A percentile compares a stretch with the other conserved stretches of the same genome.
Evolutionary conservation across 37 sponge, comb jelly and placozoan species (phyloP).

Genomic region (Beroe forskalii): DNA sequence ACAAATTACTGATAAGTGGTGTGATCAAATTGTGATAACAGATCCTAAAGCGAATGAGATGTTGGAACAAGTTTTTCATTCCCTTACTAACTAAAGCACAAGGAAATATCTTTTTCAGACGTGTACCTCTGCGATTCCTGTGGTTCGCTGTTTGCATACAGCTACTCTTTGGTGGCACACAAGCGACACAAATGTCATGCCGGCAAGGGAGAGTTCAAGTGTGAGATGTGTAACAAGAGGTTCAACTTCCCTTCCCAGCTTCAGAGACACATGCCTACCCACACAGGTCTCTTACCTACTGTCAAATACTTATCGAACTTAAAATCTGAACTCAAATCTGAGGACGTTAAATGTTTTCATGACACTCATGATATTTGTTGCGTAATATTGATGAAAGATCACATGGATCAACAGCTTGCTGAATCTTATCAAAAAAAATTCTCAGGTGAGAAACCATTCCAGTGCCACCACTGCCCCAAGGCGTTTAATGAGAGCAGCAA

Average conservation of each 20-base stretch:
- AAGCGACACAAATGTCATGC: conserved; percentile 64
- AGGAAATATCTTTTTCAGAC: background rate
- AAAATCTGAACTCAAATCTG: too few relatives aligned
- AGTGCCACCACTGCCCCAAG: conserved; percentile 60
- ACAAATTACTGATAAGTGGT: too few relatives aligned
- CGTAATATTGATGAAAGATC: background rate
- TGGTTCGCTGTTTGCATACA: conserved; percentile 53
- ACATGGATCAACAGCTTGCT: too few relatives aligned
- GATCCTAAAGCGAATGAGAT: too few relatives aligned
- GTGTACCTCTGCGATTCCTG: conserved; percentile 56
- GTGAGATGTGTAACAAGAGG: conserved; percentile 56
- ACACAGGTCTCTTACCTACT: too few relatives aligned
- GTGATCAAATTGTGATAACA: too few relatives aligned
- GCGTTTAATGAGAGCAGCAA: conserved; percentile 65
- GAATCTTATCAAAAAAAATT: background rate
- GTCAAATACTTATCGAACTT: too few relatives aligned
- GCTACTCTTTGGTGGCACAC: conserved; percentile 47
- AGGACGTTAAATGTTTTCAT: too few relatives aligned
- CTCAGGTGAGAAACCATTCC: conserved; percentile 62
- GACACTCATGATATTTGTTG: background rate
- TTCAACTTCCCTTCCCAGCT: conserved; percentile 66
- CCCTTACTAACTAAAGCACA: too few relatives aligned
- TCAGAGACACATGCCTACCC: conserved; percentile 57
- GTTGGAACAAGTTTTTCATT: too few relatives aligned
- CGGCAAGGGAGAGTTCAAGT: conserved; percentile 64